phyloP scores from a whole-genome alignment of 1,140 invertebrate genomes.

The Drosophila nasuta region DNA sequence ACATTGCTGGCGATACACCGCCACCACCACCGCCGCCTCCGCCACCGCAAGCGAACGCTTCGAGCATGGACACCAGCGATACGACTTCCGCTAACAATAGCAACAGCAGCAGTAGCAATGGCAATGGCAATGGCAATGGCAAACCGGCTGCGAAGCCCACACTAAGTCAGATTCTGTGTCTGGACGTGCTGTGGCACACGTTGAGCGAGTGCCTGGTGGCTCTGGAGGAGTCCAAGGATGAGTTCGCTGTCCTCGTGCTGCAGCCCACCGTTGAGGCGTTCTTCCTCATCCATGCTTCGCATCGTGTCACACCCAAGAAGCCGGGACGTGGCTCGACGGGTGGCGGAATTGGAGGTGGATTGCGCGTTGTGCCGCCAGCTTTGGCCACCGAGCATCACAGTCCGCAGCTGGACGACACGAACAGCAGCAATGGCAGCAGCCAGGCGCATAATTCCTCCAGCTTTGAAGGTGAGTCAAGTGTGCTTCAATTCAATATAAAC shows the following conservation, averaged over 20 bases:
- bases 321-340: slow-evolving; percentile 24
- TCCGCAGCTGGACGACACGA: slow-evolving; percentile 55
- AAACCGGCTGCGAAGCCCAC: slow-evolving; percentile 69
- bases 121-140: background rate
- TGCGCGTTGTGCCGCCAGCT: slow-evolving; percentile 14
- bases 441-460: slow-evolving; percentile 41
- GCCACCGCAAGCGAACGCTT: background rate
- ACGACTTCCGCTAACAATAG: background rate
- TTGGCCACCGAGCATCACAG: slow-evolving; percentile 41
- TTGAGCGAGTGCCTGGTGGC: slow-evolving; percentile 93
- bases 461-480: slow-evolving; percentile 49
- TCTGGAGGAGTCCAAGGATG: slow-evolving; percentile 94
- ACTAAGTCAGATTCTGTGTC: slow-evolving; percentile 90
- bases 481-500: no score
- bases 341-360: background rate
- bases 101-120: background rate
- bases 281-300: slow-evolving; percentile 94
- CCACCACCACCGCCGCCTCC: background rate
- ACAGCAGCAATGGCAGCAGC: slow-evolving; percentile 58
- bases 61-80: slow-evolving; percentile 19
- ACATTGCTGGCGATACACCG: slow-evolving; percentile 58
- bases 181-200: slow-evolving; percentile 92
- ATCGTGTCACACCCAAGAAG: slow-evolving; percentile 82
- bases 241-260: slow-evolving; percentile 96
- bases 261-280: slow-evolving; percentile 97